A percentile compares a stretch with the other conserved stretches of the same genome.
Conservation (phyloP, 2,888 invertebrate species). For the Epirrhoe tristata region DNA sequence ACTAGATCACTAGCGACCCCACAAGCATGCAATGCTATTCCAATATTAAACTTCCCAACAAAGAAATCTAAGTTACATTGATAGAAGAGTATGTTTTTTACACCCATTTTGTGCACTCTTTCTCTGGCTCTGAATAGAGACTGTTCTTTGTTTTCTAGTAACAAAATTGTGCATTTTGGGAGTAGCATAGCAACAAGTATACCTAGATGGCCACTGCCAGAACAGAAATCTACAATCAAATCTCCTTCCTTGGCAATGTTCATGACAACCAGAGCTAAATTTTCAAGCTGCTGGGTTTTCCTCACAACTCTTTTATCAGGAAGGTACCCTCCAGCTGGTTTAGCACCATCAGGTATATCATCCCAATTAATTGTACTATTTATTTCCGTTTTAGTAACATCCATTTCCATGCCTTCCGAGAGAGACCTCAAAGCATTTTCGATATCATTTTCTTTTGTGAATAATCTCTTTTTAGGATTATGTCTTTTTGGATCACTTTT, state of each 20-base stretch:
- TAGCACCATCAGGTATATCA: conserved; percentile 89
- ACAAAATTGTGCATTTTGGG: conserved; percentile 91
- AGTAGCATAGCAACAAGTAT: conserved; percentile 92
- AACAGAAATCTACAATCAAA: conserved; percentile 96
- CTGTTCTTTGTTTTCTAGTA: conserved; percentile 96
- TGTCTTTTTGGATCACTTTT: conserved; percentile 92
- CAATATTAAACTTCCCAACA: conserved; percentile 92
- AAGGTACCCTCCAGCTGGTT: conserved; percentile 91
- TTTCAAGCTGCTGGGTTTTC: conserved; percentile 95
- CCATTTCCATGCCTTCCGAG: conserved; percentile 73
- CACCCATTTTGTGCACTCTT: conserved; percentile 87
- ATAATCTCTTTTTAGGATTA: conserved; percentile 89
- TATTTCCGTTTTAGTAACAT: conserved; percentile 61
- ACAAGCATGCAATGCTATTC: conserved; percentile 96
- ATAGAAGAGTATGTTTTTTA: conserved; percentile 91
- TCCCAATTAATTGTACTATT: conserved; percentile 87
- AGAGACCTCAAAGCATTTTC: conserved; percentile 84
- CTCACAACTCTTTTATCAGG: conserved; percentile 90
- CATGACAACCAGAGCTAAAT: conserved; percentile 91
- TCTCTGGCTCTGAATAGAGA: conserved; percentile 91
- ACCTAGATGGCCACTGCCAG: conserved; percentile 97
- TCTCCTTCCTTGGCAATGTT: conserved; percentile 88
- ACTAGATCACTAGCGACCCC: conserved; percentile 98
- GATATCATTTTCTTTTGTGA: conserved; percentile 91
- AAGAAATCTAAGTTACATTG: conserved; percentile 97